Conservation (phyloP, 2,113 vertebrate genomes). For the Odocoileus hemionus region DNA sequence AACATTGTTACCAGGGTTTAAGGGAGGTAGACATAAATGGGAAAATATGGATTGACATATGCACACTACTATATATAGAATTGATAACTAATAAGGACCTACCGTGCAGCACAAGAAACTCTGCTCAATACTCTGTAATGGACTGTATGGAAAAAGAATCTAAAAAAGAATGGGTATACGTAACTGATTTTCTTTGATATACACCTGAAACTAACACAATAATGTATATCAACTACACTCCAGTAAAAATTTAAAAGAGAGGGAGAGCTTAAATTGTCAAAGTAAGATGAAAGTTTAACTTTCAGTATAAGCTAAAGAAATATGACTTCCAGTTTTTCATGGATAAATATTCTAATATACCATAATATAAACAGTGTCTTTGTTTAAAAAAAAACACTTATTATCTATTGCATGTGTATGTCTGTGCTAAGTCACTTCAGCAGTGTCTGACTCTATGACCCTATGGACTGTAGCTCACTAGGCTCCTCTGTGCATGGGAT, state of each 20-base stretch:
- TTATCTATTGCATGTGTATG: too few relatives aligned
- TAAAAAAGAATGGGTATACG: neutral
- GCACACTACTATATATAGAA: neutral
- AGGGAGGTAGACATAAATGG: neutral
- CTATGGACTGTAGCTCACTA: too few relatives aligned
- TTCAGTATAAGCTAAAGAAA: neutral
- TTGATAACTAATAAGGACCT: neutral
- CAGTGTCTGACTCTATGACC: too few relatives aligned
- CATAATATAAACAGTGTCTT: neutral
- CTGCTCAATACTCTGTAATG: neutral
- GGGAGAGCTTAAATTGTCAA: neutral
- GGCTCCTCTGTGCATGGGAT: too few relatives aligned
- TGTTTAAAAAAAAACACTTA: neutral
- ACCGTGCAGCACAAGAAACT: neutral
- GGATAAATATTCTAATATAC: neutral
- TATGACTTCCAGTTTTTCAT: neutral
- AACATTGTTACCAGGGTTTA: neutral
- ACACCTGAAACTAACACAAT: neutral
- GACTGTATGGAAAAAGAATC: neutral
- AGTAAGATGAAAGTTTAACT: neutral
- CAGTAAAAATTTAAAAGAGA: neutral
- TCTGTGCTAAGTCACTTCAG: too few relatives aligned
- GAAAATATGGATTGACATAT: neutral
- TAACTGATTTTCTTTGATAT: neutral
- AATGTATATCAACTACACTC: neutral